Percentiles rank a stretch among this genome's conserved stretches.
Evolutionary conservation across 2,888 invertebrate genomes (phyloP).

Genomic region (Leptarthrus brevirostris): DNA sequence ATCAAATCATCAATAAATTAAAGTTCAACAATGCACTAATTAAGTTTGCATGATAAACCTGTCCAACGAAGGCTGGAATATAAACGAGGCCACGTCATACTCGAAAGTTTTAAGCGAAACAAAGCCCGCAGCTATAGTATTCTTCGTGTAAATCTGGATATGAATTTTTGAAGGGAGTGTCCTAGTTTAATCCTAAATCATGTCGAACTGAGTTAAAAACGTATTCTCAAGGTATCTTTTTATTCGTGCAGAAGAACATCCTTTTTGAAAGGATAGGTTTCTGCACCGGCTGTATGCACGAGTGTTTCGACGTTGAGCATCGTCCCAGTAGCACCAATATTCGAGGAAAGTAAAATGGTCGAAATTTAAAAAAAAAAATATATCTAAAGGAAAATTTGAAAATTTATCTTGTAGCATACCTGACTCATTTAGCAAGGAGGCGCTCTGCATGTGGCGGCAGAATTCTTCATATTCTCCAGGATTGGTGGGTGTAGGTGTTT

Average conservation of each 20-base stretch:
- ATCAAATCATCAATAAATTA: constrained; percentile 33
- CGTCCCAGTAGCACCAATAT: neutral
- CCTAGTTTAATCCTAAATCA: constrained; percentile 42
- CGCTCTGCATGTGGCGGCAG: constrained; percentile 65
- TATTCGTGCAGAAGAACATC: neutral
- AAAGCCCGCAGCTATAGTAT: neutral
- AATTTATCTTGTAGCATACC: constrained; percentile 59
- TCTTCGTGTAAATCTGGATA: constrained; percentile 2
- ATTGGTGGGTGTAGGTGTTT: constrained; percentile 57
- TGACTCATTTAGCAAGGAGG: constrained; percentile 64
- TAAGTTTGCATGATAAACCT: constrained; percentile 31
- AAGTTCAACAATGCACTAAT: constrained; percentile 31
- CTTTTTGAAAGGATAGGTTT: neutral
- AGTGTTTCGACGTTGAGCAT: neutral
- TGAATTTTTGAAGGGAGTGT: constrained; percentile 35
- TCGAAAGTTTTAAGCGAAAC: neutral
- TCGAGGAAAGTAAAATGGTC: constrained; percentile 6
- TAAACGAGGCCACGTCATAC: neutral
- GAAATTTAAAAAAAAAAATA: neutral
- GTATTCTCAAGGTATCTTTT: neutral
- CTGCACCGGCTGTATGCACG: constrained; percentile 10
- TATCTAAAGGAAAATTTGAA: neutral
- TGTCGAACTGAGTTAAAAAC: constrained; percentile 3
- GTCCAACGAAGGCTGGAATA: neutral
- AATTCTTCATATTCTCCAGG: constrained; percentile 64